Evolutionary conservation across 1,140 invertebrate genomes (phyloP).

Genomic region (Pentalonia nigronervosa): DNA sequence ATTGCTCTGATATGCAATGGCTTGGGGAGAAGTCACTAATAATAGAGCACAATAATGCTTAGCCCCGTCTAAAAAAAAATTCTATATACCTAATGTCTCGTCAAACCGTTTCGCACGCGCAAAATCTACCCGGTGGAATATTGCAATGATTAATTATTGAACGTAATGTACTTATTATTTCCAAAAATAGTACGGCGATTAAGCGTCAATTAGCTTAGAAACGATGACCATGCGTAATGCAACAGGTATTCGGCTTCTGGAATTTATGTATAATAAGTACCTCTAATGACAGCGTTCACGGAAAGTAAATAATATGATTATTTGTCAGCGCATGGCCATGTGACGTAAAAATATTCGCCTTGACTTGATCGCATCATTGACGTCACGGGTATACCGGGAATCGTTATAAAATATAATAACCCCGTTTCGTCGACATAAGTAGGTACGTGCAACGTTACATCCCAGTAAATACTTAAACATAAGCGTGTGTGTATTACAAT

Average conservation of each 20-base stretch:
- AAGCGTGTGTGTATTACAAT: neutral
- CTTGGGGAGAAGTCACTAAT: neutral
- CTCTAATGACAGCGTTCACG: neutral
- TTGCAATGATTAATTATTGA: neutral
- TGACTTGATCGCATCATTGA: neutral
- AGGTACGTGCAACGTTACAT: neutral
- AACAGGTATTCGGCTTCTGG: neutral
- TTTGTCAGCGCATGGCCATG: neutral
- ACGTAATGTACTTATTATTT: neutral
- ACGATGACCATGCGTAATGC: neutral
- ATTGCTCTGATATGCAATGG: neutral
- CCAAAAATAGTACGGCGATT: neutral
- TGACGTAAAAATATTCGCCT: slow-evolving; percentile 20
- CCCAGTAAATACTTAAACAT: neutral
- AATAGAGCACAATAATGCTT: too few relatives aligned
- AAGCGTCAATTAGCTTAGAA: neutral
- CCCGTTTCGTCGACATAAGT: neutral
- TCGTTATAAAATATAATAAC: neutral
- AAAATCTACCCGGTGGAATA: neutral
- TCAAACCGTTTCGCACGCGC: neutral
- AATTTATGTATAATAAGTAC: neutral
- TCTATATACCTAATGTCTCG: neutral
- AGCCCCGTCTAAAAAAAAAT: neutral
- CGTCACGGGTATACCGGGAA: neutral
- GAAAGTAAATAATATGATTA: neutral